These are phyloP conservation scores for Elanus axillaris DNA, from an alignment of 2,113 vertebrate genomes.

Conservation along the genomic window DNA sequence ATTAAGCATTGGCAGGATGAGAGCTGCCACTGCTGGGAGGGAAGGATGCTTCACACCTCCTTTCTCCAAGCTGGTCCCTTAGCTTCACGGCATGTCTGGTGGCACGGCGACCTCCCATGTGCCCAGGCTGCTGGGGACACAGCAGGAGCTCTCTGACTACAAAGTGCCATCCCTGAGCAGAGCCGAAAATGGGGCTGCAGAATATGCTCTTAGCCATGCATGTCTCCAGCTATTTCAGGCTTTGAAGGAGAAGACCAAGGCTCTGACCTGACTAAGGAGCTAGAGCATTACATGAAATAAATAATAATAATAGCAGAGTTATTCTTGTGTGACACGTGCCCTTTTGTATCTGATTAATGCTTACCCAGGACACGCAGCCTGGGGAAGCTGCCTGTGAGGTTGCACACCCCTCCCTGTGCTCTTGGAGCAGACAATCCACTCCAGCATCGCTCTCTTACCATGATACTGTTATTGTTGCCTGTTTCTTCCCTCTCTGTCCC, in stretches of 20 bases:
- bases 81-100: background rate
- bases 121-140: background rate
- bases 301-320: background rate
- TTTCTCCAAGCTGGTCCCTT: background rate
- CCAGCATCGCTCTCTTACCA: background rate
- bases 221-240: background rate
- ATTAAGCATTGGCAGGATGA: background rate
- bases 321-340: background rate
- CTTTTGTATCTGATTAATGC: background rate
- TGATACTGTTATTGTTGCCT: background rate
- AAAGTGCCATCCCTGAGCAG: background rate
- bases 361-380: background rate
- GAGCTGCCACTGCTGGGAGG: background rate
- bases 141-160: background rate
- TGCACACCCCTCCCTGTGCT: background rate
- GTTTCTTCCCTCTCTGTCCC: background rate
- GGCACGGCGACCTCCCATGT: background rate
- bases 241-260: background rate
- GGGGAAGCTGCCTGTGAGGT: background rate
- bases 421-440: background rate
- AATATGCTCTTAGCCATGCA: background rate
- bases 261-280: background rate
- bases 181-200: background rate
- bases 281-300: background rate
- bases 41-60: background rate